Base-by-base conservation (phyloP, 2,797 vertebrate species). In the Linurgus olivaceus region DNA sequence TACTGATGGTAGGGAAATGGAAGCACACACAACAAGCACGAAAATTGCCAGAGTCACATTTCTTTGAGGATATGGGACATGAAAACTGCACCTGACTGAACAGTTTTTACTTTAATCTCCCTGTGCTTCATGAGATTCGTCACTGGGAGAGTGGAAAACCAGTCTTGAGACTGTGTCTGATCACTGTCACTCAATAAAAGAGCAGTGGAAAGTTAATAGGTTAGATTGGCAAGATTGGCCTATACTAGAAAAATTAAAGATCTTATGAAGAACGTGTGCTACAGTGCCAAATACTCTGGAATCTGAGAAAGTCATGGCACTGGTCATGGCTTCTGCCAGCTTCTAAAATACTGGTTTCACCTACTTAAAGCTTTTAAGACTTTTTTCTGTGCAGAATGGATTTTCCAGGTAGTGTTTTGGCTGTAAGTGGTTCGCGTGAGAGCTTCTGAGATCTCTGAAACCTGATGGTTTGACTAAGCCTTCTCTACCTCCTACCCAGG, bases 311-410 rank as follows among this genome's bases (percentile, higher is more conserved):
- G 40, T 57, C 79, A 28, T 88, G 50, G 85, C 13, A 12, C 65
- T 89, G 79, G 24, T 73, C 91, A 17, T 45, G 62, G 86, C 81
- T 86, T 77, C 74, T 96, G 66, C 48, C 87, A 89, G 63, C 75
- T 72, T 95, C 61, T 88, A 66, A 79, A 80, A 28, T 79, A 86
- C 74, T 55, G 13, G 92, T 95, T 93, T 79, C 84, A 94, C 62
- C 73, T 61, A 37, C 35, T 92, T 86, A 89, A 86, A 66, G 33
- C 50, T 76, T 89, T 87, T 83, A 92, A 62, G 84, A 48, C 40
- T 96, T 63, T 57, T 26, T 94, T 94, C 84, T 58, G 16, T 48
- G 57, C 51, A 38, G 57, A 90, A 83, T 72, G 38, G 81, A 29
- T 93, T 80, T 96, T 85, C 67, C 77, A 94, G 55, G 82, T 95